phyloP scores from a whole-genome alignment of 2,113 vertebrate genomes.

The Corapipo altera region DNA sequence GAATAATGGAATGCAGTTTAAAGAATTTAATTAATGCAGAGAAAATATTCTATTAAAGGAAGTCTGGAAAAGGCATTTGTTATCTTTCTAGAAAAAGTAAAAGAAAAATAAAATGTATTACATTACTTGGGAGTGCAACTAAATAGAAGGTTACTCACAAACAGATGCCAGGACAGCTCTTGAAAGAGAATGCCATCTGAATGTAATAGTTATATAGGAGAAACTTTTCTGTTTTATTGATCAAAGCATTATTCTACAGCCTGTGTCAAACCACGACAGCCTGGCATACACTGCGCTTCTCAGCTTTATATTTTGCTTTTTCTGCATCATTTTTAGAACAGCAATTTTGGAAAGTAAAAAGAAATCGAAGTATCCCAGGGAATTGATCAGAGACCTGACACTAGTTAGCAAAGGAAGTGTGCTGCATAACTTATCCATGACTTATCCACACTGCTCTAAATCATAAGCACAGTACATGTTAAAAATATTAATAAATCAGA shows the following conservation, averaged over 20 bases:
- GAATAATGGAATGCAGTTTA: not conserved
- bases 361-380: not conserved
- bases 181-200: not conserved
- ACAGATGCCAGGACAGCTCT: not conserved
- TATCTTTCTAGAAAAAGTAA: not conserved
- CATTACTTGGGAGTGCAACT: not conserved
- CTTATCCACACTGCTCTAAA: not conserved
- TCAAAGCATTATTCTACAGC: not conserved
- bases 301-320: not conserved
- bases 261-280: not conserved
- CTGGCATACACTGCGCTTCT: not conserved
- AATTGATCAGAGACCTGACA: not conserved
- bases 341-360: not conserved
- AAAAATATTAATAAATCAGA: not conserved
- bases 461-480: not conserved
- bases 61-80: not conserved
- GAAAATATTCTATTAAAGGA: not conserved
- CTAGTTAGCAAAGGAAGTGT: not conserved
- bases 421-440: not conserved
- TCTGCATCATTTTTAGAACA: not conserved
- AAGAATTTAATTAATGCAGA: not conserved
- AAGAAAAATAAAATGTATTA: not conserved
- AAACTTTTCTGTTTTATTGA: conserved; percentile 1
- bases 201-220: not conserved
- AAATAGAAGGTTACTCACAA: not conserved